Evolutionary conservation across 2,797 vertebrate genomes (phyloP), one percentile per base, ranked within the genome.

Genomic region (Acanthis flammea): DNA sequence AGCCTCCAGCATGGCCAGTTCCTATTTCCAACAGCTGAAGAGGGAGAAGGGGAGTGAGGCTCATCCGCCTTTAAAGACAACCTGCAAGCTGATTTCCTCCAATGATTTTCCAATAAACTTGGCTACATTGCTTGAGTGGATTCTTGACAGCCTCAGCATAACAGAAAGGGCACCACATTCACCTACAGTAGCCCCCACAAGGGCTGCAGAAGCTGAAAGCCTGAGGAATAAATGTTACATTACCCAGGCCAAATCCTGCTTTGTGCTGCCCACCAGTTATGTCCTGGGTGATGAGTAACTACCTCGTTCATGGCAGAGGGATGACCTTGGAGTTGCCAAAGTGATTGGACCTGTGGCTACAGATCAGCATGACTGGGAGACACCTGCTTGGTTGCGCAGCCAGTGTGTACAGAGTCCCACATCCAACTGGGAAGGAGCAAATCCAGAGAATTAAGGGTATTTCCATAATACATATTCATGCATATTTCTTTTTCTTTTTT

Each of bases 81-180:
- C 37, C 44, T 2, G 5, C 4, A 25, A 88, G 67, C 72, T 81
- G 85, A 92, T 96, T 96, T 94, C 76, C 89, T 95, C 73, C 41
- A 62, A 76, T 66, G 82, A 77, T 94, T 97, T 97, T 95, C 76
- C 92, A 81, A 94, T 96, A 94, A 92, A 84, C 79, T 88, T 84
- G 76, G 58, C 60, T 90, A 73, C 50, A 83, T 54, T 2, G 23
- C 94, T 84, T 72, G 79, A 94, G 79, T n/a, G 85, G 58, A 42
- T 91, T 94, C 95, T 86, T 91, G 95, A 94, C 87, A 96, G 89
- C 60, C 33, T 90, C 76, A 92, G 44, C 60, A 39, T 47, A 92
- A 90, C 41, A 76, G 87, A 92, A 94, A 96, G 91, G 85, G 87
- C 87, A 94, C 19, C 33, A 24, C 35, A 27, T 50, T 83, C 47